Conservation (phyloP, 2,797 vertebrate genomes). For the Halcyon smyrnensis region DNA sequence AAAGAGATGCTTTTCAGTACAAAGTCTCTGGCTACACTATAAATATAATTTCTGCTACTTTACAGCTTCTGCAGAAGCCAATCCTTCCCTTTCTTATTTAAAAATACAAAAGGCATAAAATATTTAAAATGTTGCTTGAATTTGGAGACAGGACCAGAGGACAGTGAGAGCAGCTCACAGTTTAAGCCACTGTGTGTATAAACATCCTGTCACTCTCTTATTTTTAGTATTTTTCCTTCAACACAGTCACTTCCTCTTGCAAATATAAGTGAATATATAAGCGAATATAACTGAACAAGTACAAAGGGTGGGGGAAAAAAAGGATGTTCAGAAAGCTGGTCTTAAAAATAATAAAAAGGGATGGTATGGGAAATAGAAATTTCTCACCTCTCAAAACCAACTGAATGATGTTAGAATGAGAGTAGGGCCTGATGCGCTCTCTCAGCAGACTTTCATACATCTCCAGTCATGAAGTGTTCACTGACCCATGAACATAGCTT, state of each 20-base stretch:
- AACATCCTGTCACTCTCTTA: not conserved
- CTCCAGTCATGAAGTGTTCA: not conserved
- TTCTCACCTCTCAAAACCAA: conserved; percentile 20
- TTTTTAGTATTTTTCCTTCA: not conserved
- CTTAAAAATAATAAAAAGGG: not conserved
- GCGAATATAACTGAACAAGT: not conserved
- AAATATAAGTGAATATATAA: not conserved
- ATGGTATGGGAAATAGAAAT: conserved; percentile 1
- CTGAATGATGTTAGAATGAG: not conserved
- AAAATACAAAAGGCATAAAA: not conserved
- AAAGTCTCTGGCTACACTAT: not conserved
- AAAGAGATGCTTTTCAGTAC: not conserved
- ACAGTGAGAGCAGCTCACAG: not conserved
- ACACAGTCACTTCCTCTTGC: not conserved
- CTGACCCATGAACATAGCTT: not conserved
- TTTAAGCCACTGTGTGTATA: not conserved
- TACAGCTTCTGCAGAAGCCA: not conserved
- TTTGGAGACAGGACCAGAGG: not conserved
- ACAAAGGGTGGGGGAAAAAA: fast-evolving
- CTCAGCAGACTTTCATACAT: not conserved
- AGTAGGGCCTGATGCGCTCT: not conserved
- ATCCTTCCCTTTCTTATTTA: not conserved
- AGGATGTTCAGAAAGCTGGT: not conserved
- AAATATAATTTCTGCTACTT: not conserved
- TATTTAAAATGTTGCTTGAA: not conserved